Evolutionary conservation across 2,888 invertebrate species (phyloP), one percentile per base, ranked within the genome.

Genomic region (Dascillus cervinus): DNA sequence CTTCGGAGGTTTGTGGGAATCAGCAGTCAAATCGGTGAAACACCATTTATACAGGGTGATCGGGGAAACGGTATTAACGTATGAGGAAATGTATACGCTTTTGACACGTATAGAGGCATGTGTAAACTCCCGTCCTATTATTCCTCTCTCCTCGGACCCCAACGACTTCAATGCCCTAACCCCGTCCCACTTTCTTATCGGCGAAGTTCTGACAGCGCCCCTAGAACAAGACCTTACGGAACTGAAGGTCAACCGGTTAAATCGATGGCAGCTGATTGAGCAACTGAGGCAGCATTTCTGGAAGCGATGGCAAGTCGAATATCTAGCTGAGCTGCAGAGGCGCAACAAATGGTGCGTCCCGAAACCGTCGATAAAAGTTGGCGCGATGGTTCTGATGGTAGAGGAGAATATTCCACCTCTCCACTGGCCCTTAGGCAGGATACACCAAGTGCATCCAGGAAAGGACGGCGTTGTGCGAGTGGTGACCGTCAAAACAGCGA

Each of bases 1-100:
- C 12, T 52, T 51, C 22, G 53, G 53, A 3, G 55, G 55, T 4
- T 15, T 55, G 3, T 53, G 51, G 52, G 56, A 58, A 22, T 43
- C 50, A 2, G 47, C 37, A 4, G 42, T 56, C 2, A 52, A 50
- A 23, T 43, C 44, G 1, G 29, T 43, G 2, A 57, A 58, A 35
- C 27, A 24, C 32, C 52, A 52, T 29, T 15, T 54, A 13, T 35
- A 29, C 21, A 29, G 43, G 17, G 32, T 47, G 2, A 19, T 48
- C 5, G 47, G 46, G 1, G 32, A 37, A 6, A 13, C 26, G 1
- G 27, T 24, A 2, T 29, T 55, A n/a, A 54, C 39, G 1, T 48
- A 31, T 21, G 53, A 56, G 29, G 48, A 57, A 27, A 38, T 54
- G 27, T 14, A 35, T 4, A 58, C 53, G 2, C 10, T 51, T 4